Evolutionary conservation across 2,888 invertebrate genomes (phyloP).

Genomic region (Muscina levida): DNA sequence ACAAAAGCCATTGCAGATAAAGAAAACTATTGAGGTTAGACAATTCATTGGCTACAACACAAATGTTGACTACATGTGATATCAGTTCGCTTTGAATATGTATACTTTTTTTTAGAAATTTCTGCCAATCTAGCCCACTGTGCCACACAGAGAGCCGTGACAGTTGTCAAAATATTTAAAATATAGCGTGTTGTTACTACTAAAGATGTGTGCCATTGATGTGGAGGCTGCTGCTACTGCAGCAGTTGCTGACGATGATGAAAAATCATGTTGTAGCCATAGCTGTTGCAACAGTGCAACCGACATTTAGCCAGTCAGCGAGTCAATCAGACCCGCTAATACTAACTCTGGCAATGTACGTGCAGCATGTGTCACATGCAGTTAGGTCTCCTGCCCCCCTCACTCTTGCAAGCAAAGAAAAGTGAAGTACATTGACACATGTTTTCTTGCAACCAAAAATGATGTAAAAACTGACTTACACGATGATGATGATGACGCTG

Average conservation of each 20-base stretch:
- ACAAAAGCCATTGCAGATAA: no score
- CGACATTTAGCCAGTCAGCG: not conserved
- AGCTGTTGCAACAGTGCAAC: conserved; percentile 1
- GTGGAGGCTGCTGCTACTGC: no score
- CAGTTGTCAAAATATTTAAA: conserved; percentile 14
- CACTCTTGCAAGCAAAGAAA: not conserved
- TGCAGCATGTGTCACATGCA: conserved; percentile 9
- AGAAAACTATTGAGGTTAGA: no score
- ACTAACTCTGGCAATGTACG: not conserved
- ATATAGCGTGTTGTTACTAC: not conserved
- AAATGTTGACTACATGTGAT: no score
- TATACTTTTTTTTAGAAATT: no score
- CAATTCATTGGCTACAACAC: no score
- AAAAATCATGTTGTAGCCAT: not conserved
- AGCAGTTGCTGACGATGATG: not conserved
- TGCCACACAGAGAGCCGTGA: conserved; percentile 4
- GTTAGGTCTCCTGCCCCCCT: not conserved
- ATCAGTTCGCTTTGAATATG: no score
- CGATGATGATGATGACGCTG: not conserved
- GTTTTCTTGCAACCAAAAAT: not conserved
- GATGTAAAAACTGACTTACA: not conserved
- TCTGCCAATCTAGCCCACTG: no score
- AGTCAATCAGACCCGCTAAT: conserved; percentile 3
- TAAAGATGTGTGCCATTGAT: conserved; percentile 16
- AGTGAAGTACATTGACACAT: conserved; percentile 18